These are phyloP conservation scores for Pristionchus entomophagus DNA, from an alignment of 2,888 invertebrate species.

Conservation along the genomic window DNA sequence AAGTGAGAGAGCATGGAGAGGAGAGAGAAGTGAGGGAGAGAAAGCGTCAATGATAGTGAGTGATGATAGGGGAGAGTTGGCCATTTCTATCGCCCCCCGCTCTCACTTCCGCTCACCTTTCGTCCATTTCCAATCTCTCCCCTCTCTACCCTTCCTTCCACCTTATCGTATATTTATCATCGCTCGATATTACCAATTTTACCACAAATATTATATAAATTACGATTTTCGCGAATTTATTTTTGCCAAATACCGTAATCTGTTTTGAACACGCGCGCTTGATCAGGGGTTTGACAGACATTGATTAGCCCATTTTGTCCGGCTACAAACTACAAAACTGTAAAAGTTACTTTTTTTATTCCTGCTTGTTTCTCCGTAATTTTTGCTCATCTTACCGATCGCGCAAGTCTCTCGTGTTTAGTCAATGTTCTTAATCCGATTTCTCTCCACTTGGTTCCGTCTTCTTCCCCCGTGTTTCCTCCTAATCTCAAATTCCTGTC, in stretches of 20 bases:
- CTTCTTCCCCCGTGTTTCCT: neutral
- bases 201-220: no score
- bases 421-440: slow-evolving; percentile 36
- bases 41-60: slow-evolving; percentile 1
- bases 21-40: neutral
- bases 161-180: slow-evolving; percentile 24
- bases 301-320: neutral
- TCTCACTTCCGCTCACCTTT: slow-evolving; percentile 36
- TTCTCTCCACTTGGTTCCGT: neutral
- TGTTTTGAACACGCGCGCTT: neutral
- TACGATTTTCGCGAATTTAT: neutral
- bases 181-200: neutral
- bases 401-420: slow-evolving; percentile 37
- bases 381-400: slow-evolving; percentile 7
- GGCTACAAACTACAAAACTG: neutral
- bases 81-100: slow-evolving; percentile 26
- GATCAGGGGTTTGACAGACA: neutral
- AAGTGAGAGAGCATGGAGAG: neutral
- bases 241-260: neutral
- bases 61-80: slow-evolving; percentile 27
- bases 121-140: slow-evolving; percentile 19
- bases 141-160: neutral
- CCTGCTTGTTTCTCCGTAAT: neutral
- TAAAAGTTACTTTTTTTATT: neutral
- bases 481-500: slow-evolving; percentile 14